phyloP scores from a whole-genome alignment of 2,797 vertebrate genomes.

The Schizopygopsis pylzovi region DNA sequence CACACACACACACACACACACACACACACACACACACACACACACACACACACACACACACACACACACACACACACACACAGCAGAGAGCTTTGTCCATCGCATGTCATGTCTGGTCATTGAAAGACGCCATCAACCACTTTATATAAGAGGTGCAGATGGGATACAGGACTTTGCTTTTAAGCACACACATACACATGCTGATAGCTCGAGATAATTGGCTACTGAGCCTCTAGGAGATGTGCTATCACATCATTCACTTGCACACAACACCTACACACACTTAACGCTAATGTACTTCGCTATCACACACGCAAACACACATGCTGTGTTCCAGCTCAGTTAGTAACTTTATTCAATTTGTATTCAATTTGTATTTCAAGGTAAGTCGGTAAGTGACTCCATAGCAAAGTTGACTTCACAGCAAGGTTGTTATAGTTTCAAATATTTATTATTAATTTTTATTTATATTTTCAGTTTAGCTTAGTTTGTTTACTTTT shows the following conservation, averaged over 20 bases:
- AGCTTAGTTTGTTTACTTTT: too few species aligned
- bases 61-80: constrained; percentile 13
- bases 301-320: background rate
- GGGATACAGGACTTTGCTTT: constrained; percentile 16
- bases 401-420: background rate
- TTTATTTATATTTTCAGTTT: too few species aligned
- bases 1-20: too few species aligned
- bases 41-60: too few species aligned
- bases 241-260: constrained; percentile 52
- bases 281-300: constrained; percentile 46
- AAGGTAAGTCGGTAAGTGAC: too few species aligned
- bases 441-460: background rate
- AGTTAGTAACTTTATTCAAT: background rate
- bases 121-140: constrained; percentile 38
- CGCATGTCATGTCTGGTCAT: constrained; percentile 38
- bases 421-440: background rate
- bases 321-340: background rate
- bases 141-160: constrained; percentile 38
- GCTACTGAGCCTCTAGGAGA: constrained; percentile 18
- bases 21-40: too few species aligned
- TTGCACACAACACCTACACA: constrained; percentile 47
- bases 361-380: too few species aligned
- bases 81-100: background rate
- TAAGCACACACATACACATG: constrained; percentile 1
- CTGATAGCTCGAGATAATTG: constrained; percentile 31